A percentile compares a stretch with the other conserved stretches of the same genome.
Conservation (phyloP, 2,113 vertebrate species). For the Pyrgilauda ruficollis region DNA sequence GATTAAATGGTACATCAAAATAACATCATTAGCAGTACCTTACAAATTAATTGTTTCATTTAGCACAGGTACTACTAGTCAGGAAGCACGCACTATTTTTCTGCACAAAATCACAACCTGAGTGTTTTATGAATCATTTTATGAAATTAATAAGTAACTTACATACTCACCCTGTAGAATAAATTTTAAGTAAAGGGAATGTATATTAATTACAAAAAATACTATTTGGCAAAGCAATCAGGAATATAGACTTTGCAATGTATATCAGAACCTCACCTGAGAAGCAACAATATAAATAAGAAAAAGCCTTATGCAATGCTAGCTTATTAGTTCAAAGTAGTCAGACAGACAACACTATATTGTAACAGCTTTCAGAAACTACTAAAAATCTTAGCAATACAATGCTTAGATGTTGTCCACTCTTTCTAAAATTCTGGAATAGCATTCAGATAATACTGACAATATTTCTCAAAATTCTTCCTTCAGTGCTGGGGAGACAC, state of each 20-base stretch:
- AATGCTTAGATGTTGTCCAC: not conserved
- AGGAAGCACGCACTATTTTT: not conserved
- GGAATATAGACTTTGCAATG: not conserved
- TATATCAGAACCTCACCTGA: not conserved
- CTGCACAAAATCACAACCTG: not conserved
- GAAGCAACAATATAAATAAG: not conserved
- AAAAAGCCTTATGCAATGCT: not conserved
- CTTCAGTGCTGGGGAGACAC: not conserved
- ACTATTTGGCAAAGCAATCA: not conserved
- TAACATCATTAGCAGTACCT: not conserved
- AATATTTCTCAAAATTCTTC: not conserved
- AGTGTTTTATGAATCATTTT: not conserved
- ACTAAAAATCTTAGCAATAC: not conserved
- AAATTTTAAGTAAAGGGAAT: not conserved
- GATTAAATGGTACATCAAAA: not conserved
- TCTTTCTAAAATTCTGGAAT: not conserved
- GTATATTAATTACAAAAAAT: not conserved
- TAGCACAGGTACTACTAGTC: not conserved
- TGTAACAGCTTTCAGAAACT: not conserved
- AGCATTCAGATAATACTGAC: not conserved
- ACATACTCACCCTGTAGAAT: not conserved
- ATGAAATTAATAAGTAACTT: not conserved
- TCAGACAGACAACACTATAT: not conserved
- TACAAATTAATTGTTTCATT: not conserved
- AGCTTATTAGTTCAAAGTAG: not conserved